Percentiles rank a stretch among this genome's conserved stretches.
phyloP scores from a whole-genome alignment of 2,888 invertebrate species.

The Hydriomena furcata region DNA sequence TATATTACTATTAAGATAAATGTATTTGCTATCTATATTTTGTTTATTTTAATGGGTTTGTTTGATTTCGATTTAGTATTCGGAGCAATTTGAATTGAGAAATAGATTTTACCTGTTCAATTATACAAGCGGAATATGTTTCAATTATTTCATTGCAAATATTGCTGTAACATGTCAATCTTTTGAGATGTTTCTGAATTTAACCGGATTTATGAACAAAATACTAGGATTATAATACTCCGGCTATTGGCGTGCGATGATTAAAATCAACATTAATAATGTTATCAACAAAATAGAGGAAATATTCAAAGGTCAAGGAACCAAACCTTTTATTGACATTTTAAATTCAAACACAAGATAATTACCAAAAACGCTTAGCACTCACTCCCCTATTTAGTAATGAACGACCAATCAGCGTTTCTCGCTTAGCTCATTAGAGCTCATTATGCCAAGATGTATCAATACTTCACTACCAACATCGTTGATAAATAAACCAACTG shows the following conservation, averaged over 20 bases:
- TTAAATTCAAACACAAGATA: constrained; percentile 29
- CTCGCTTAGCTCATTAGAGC: constrained; percentile 52
- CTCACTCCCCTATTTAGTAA: constrained; percentile 37
- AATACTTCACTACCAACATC: constrained; percentile 41
- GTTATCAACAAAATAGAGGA: constrained; percentile 3
- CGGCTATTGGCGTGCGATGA: background rate
- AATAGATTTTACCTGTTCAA: constrained; percentile 14
- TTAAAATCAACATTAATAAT: background rate
- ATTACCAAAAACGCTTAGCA: constrained; percentile 34
- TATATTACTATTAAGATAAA: constrained; percentile 52
- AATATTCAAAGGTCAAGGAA: constrained; percentile 28
- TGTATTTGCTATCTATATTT: constrained; percentile 43
- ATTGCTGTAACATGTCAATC: background rate
- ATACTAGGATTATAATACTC: too few relatives aligned
- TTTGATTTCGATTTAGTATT: constrained; percentile 30
- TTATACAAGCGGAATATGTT: background rate
- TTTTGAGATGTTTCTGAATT: too few relatives aligned
- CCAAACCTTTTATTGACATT: constrained; percentile 28
- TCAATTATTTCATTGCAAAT: background rate
- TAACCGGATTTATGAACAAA: too few relatives aligned
- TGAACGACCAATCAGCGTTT: constrained; percentile 52
- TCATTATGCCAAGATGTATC: constrained; percentile 52
- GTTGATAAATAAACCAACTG: constrained; percentile 2
- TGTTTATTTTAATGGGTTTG: constrained; percentile 26
- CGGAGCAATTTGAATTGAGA: constrained; percentile 30